phyloP scores from a whole-genome alignment of 2,797 vertebrate species.

The Galago senegalensis region DNA sequence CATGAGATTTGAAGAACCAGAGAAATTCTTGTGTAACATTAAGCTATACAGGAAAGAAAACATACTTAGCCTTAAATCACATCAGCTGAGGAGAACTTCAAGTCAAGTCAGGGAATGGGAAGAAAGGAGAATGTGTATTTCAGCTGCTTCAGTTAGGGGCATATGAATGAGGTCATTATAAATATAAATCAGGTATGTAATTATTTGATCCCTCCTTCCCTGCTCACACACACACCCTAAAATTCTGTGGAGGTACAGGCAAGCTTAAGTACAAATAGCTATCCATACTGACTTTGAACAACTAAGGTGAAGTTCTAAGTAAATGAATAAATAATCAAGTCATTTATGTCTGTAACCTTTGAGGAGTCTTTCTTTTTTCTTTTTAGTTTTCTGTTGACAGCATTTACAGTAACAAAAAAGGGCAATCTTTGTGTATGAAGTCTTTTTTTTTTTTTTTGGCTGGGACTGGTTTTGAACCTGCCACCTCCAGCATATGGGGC shows the following conservation, averaged over 20 bases:
- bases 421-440: not conserved
- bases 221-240: too few species aligned
- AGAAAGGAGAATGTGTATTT: conserved; percentile 71
- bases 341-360: not conserved
- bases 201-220: not conserved
- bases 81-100: conserved; percentile 83
- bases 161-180: not conserved
- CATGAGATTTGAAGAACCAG: conserved; percentile 74
- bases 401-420: not conserved
- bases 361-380: not conserved
- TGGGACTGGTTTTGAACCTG: too few species aligned
- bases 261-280: conserved; percentile 36
- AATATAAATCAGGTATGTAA: conserved; percentile 77
- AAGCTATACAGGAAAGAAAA: conserved; percentile 87
- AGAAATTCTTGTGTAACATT: conserved; percentile 81
- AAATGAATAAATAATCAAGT: not conserved
- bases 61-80: conserved; percentile 80
- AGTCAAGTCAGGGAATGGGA: conserved; percentile 76
- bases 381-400: not conserved
- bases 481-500: too few species aligned
- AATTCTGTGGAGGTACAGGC: conserved; percentile 55
- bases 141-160: conserved; percentile 71
- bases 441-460: not conserved
- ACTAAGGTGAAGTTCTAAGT: not conserved
- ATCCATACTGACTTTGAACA: not conserved